Conservation (phyloP, 2,888 invertebrate genomes). For the Exocentrus adspersus region DNA sequence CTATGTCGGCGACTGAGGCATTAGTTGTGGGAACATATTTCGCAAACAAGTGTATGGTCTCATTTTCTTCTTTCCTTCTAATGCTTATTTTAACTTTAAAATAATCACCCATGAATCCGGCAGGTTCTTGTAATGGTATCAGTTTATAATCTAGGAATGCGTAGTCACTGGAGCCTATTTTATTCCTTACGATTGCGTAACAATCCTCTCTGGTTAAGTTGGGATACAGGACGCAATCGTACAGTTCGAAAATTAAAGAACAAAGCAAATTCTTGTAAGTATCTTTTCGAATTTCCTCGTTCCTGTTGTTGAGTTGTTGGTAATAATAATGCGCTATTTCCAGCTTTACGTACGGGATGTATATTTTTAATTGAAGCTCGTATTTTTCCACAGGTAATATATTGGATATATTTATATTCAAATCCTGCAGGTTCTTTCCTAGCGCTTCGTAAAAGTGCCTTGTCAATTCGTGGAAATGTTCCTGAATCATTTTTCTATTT, state of each 20-base stretch:
- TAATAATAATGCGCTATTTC: not conserved
- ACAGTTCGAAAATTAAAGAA: not conserved
- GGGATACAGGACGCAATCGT: slow-evolving; percentile 19
- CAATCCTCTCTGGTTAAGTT: slow-evolving; percentile 47
- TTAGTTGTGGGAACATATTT: slow-evolving; percentile 46
- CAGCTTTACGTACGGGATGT: slow-evolving; percentile 12
- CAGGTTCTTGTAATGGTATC: slow-evolving; percentile 37
- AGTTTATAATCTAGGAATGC: slow-evolving; percentile 37
- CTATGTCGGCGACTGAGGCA: slow-evolving; percentile 39
- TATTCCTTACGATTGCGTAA: slow-evolving; percentile 43
- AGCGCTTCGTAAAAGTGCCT: slow-evolving; percentile 33
- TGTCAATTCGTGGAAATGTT: slow-evolving; percentile 31
- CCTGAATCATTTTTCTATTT: slow-evolving; percentile 30
- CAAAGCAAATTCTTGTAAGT: not conserved
- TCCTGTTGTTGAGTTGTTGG: not conserved
- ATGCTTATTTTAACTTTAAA: slow-evolving; percentile 45
- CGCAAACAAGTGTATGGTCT: slow-evolving; percentile 45
- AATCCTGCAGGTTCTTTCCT: slow-evolving; percentile 1
- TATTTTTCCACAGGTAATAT: not conserved
- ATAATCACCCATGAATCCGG: slow-evolving; percentile 53
- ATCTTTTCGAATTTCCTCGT: not conserved
- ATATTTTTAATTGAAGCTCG: not conserved
- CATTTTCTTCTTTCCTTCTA: slow-evolving; percentile 21
- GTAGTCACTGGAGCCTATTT: slow-evolving; percentile 42
- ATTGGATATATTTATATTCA: not conserved